A percentile compares a stretch with the other conserved stretches of the same genome.
Conservation (phyloP, 2,113 vertebrate genomes). For the Ivindomyrus marchei region DNA sequence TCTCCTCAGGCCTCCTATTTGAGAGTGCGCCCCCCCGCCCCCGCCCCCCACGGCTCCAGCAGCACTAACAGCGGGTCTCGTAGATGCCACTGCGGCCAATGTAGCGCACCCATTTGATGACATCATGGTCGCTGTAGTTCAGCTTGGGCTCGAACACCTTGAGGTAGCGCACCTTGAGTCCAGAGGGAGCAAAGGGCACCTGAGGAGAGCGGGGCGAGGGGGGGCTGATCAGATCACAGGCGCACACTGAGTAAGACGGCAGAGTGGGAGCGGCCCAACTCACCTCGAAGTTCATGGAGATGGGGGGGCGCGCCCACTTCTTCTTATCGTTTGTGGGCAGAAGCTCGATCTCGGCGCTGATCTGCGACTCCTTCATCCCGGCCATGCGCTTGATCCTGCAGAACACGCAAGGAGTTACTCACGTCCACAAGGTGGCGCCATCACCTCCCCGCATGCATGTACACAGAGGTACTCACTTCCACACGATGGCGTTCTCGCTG, state of each 20-base stretch:
- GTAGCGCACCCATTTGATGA: slow-evolving; percentile 99
- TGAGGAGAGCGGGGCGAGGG: slow-evolving; percentile 36
- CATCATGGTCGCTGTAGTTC: slow-evolving; percentile 99
- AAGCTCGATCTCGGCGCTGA: slow-evolving; percentile 97
- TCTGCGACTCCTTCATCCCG: slow-evolving; percentile 99
- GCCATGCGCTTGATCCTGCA: slow-evolving; percentile 97
- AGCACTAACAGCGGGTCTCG: slow-evolving; percentile 86
- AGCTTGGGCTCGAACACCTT: slow-evolving; percentile 99
- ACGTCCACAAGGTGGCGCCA: background rate
- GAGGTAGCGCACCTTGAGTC: slow-evolving; percentile 97
- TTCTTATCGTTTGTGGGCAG: slow-evolving; percentile 98
- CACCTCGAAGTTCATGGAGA: slow-evolving; percentile 99
- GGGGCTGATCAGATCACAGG: background rate
- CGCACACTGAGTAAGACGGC: background rate
- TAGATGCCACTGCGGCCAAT: slow-evolving; percentile 98
- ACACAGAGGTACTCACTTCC: slow-evolving; percentile 80
- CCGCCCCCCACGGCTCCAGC: background rate
- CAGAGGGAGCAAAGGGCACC: slow-evolving; percentile 97
- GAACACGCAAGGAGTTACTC: background rate
- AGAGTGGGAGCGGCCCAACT: slow-evolving; percentile 1
- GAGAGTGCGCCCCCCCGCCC: background rate
- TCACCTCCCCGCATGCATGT: background rate
- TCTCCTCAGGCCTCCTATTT: background rate
- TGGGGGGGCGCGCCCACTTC: slow-evolving; percentile 97
- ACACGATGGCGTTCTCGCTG: slow-evolving; percentile 98